A percentile compares a stretch with the other conserved stretches of the same genome.
These are phyloP conservation scores for Discoglossus pictus DNA, from an alignment of 2,797 vertebrate species.

Conservation along the genomic window DNA sequence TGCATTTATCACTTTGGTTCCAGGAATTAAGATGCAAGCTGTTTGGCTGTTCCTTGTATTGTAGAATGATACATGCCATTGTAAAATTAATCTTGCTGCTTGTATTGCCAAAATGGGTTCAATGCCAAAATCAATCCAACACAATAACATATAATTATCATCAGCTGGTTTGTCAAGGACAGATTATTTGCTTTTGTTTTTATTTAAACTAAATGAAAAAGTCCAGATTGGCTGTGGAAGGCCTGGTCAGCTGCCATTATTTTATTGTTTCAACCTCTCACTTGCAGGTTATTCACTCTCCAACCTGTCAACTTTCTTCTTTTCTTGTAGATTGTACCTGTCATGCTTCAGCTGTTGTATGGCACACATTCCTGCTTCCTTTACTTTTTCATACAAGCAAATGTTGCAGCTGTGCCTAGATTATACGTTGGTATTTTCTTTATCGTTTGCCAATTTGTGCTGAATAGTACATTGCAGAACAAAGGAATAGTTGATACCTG, in stretches of 20 bases:
- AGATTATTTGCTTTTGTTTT: slow-evolving; percentile 28
- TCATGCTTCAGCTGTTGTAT: slow-evolving; percentile 9
- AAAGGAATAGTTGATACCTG: background rate
- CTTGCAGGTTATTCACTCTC: slow-evolving; percentile 2
- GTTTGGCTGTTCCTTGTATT: slow-evolving; percentile 12
- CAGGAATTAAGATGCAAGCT: slow-evolving; percentile 28
- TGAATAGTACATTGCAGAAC: slow-evolving; percentile 9
- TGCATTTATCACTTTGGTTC: slow-evolving; percentile 11
- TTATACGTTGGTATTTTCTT: slow-evolving; percentile 26
- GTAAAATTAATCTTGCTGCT: slow-evolving; percentile 27
- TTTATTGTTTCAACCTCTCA: slow-evolving; percentile 5
- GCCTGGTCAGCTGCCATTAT: slow-evolving; percentile 29
- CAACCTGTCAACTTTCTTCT: slow-evolving; percentile 1
- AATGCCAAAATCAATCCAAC: slow-evolving; percentile 28
- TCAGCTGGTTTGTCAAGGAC: slow-evolving; percentile 22
- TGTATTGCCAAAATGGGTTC: slow-evolving; percentile 32
- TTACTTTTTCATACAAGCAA: slow-evolving; percentile 8
- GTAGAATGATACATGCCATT: slow-evolving; percentile 38
- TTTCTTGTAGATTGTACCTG: slow-evolving; percentile 22
- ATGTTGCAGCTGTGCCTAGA: slow-evolving; percentile 26
- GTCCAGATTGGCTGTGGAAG: slow-evolving; percentile 5
- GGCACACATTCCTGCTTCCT: background rate
- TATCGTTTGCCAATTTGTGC: slow-evolving; percentile 2
- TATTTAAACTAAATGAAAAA: slow-evolving; percentile 30
- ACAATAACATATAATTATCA: slow-evolving; percentile 41